Evolutionary conservation across 2,888 invertebrate species (phyloP), one percentile per base, ranked within the genome.

Genomic region (Morinoia aosen): DNA sequence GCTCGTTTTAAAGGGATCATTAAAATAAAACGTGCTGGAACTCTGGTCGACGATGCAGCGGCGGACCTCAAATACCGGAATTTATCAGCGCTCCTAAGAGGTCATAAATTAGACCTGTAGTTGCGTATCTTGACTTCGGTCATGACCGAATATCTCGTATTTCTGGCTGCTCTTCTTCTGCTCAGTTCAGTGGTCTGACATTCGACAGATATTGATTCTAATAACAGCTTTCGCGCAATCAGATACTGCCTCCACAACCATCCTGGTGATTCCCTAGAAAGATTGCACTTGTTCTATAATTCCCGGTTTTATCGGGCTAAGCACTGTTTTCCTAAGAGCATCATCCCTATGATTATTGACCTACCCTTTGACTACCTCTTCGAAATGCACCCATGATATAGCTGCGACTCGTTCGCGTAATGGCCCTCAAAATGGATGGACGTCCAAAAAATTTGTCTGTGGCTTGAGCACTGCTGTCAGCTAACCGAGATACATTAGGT

Each of bases 151-250:
- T 40, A 40, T 11, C 16, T 33, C 57, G 16, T 56, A 14, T 57
- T 93, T 93, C 48, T 33, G 48, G 48, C 93, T 57, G 33, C 56
- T 93, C 93, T 90, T 90, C 90, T 90, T 90, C 16, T 90, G 48
- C 48, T 93, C 57, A 57, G 57, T 93, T 93, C 93, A 93, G 93
- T 93, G 93, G 93, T 93, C 48, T 48, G 57, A 33, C 57, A 33
- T 57, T 58, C 93, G 93, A 93, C 93, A 93, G 93, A 93, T 93
- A 93, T 93, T 93, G 93, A 93, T 93, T 93, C 57, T 93, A 93
- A 93, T 93, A 57, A 93, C 93, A 93, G 93, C 93, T 93, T 93
- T 57, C 33, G 93, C 93, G 48, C 93, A 56, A 93, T 93, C 93
- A 93, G 93, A 93, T 93, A 93, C 33, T 19, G 39, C 57, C 48